Percentiles rank a stretch among this genome's conserved stretches.
These are phyloP conservation scores for Ranitomeya variabilis DNA, from an alignment of 2,113 vertebrate genomes.

Conservation along the genomic window DNA sequence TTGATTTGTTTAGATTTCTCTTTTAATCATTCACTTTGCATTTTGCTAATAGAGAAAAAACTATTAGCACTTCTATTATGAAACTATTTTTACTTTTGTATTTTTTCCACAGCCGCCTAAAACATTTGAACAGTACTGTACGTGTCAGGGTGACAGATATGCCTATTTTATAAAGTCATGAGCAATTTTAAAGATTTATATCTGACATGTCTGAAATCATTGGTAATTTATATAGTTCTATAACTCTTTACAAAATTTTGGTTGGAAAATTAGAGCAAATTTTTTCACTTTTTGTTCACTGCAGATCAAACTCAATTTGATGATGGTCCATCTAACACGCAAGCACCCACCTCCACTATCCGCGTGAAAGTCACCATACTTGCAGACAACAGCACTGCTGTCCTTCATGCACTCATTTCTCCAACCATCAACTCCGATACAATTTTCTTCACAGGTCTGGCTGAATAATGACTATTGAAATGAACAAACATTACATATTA, in stretches of 20 bases:
- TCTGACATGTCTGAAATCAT: neutral
- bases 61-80: too few relatives aligned
- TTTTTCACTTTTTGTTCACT: neutral
- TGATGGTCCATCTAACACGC: neutral
- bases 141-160: too few relatives aligned
- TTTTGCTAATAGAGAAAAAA: too few relatives aligned
- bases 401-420: conserved; percentile 4
- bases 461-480: neutral
- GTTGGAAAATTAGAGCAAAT: neutral
- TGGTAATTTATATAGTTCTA: neutral
- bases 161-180: too few relatives aligned
- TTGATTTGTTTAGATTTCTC: too few relatives aligned
- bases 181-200: too few relatives aligned
- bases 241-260: neutral
- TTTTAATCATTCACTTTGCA: too few relatives aligned
- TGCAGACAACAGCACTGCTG: conserved; percentile 41
- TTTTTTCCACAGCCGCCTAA: too few relatives aligned
- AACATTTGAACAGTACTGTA: too few relatives aligned
- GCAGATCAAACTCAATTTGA: neutral
- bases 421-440: conserved; percentile 21
- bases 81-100: too few relatives aligned
- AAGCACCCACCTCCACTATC: neutral
- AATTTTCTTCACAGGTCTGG: conserved; percentile 18
- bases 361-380: neutral
- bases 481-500: neutral